Percentiles rank a stretch among this genome's conserved stretches.
phyloP scores from a whole-genome alignment of 2,888 invertebrate genomes.

The Limnephilus rhombicus region DNA sequence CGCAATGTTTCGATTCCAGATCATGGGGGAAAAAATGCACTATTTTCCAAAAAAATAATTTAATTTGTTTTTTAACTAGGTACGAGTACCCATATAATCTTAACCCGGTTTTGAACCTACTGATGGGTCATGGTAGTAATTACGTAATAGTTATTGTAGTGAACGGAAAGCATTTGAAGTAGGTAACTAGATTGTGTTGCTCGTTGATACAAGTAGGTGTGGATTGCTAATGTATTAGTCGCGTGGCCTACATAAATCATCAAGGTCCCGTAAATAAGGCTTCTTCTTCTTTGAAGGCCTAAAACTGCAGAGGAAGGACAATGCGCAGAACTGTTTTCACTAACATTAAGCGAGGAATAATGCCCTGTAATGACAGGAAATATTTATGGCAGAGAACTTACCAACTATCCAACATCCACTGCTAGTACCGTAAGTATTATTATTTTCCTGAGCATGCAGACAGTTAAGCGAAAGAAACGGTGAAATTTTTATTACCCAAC shows the following conservation, averaged over 20 bases:
- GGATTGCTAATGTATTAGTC: not conserved
- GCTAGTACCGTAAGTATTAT: slow-evolving; percentile 58
- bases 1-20: too few relatives aligned
- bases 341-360: slow-evolving; percentile 36
- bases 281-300: slow-evolving; percentile 53
- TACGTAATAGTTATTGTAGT: too few relatives aligned
- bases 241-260: slow-evolving; percentile 61
- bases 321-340: slow-evolving; percentile 55
- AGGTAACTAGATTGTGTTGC: not conserved
- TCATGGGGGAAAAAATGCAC: too few relatives aligned
- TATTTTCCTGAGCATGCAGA: slow-evolving; percentile 40
- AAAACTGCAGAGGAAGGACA: slow-evolving; percentile 27
- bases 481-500: slow-evolving; percentile 54
- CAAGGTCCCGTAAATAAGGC: slow-evolving; percentile 47
- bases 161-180: not conserved
- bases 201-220: not conserved
- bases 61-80: too few relatives aligned
- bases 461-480: slow-evolving; percentile 59
- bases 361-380: slow-evolving; percentile 23
- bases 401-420: not conserved
- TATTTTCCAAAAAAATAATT: too few relatives aligned
- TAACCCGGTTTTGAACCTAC: too few relatives aligned
- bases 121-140: too few relatives aligned
- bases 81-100: too few relatives aligned
- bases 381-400: slow-evolving; percentile 54